Evolutionary conservation across 2,888 invertebrate species (phyloP), one percentile per base, ranked within the genome.

Genomic region (Plagiodera versicolora): DNA sequence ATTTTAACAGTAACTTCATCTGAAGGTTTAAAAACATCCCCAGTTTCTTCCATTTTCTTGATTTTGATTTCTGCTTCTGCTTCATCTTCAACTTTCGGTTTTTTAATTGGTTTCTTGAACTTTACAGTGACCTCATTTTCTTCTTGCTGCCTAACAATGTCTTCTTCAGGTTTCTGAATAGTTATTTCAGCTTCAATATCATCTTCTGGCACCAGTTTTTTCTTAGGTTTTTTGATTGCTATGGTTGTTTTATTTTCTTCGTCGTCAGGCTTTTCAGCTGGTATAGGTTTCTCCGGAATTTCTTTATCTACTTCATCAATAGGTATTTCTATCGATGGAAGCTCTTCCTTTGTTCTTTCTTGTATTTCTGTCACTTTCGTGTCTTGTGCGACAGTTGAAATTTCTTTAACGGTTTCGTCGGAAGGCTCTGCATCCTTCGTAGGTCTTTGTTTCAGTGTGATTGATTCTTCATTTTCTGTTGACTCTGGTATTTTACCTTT

Each of bases 261-360:
- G 6, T 62, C 67, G 57, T 74, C 72, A 58, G 72, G 69, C 6
- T 4, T 1, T 14, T 39, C 39, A 14, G 39, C 14, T 61, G 74
- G 72, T 46, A 75, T 75, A 53, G 75, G 72, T 54, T 73, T 67
- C 56, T 67, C 68, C 60, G 62, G 20, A 65, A 63, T 56, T 66
- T 68, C 58, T 68, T 63, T 71, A 61, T 72, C 89, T 17, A 90
- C 83, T 1, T 87, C 89, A 28, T 88, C 82, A 73, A 85, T 84
- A 71, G 83, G 81, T 68, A 69, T 69, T 59, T 68, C 62, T 18
- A 72, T 72, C 46, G 61, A 44, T 14, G 55, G 50, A 18, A 52
- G n/a, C 19, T 67, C 63, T 44, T 64, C 61, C 78, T 72, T 71
- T 72, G 67, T 80, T 70, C 68, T 67, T 8, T 71, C 67, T 64